A percentile compares a stretch with the other conserved stretches of the same genome.
Conservation (phyloP, 2,113 vertebrate genomes). For the Callionymus lyra region DNA sequence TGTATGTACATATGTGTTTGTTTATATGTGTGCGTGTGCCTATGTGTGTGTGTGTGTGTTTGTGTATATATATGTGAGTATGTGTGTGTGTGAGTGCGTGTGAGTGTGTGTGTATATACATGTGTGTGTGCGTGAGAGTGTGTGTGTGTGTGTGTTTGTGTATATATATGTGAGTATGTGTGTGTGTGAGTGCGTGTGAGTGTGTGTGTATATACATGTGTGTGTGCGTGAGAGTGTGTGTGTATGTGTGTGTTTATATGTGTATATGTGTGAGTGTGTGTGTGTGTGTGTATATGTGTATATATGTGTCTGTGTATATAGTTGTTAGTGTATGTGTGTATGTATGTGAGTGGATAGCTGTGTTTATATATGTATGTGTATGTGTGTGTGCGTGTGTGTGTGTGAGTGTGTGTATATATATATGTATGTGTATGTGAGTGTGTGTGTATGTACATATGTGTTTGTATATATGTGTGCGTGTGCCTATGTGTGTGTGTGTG, state of each 20-base stretch:
- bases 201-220: neutral
- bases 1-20: no score
- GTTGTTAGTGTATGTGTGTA: neutral
- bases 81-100: neutral
- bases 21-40: neutral
- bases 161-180: no score
- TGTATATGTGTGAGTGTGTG: neutral
- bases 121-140: neutral
- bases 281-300: neutral
- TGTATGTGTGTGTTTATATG: no score
- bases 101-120: neutral
- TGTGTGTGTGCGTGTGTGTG: constrained; percentile 1
- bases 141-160: neutral
- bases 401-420: no score
- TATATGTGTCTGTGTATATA: neutral
- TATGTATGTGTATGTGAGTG: constrained; percentile 2
- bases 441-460: no score
- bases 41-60: neutral
- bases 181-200: neutral
- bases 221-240: neutral
- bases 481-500: neutral
- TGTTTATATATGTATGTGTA: neutral
- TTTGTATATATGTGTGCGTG: no score
- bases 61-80: no score
- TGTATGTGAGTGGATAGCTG: neutral